phyloP scores from a whole-genome alignment of 2,113 vertebrate genomes.

The Tichodroma muraria region DNA sequence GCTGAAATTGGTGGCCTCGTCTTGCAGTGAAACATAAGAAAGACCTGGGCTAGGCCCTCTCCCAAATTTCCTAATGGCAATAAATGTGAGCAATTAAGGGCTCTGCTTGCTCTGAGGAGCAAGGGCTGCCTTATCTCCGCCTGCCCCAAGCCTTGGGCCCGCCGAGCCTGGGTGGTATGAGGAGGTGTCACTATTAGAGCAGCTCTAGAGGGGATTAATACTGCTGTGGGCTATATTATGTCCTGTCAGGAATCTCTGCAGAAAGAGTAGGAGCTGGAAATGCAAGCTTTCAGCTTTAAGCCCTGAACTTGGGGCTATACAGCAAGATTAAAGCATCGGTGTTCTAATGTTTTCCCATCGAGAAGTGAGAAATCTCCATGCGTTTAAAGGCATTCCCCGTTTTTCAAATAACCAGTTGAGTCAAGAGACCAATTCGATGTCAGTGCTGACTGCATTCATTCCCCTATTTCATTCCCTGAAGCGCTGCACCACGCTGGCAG shows the following conservation, averaged over 20 bases:
- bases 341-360: neutral
- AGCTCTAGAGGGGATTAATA: conserved; percentile 26
- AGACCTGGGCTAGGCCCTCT: neutral
- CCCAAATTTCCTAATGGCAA: neutral
- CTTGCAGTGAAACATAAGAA: neutral
- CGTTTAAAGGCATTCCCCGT: neutral
- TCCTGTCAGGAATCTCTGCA: conserved; percentile 17
- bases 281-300: conserved; percentile 27
- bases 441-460: neutral
- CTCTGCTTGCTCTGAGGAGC: neutral
- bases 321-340: neutral
- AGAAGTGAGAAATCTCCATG: neutral
- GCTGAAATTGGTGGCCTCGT: neutral
- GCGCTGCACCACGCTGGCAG: neutral
- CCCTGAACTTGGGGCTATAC: neutral
- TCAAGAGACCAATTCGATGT: neutral
- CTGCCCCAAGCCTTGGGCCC: neutral
- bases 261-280: conserved; percentile 1
- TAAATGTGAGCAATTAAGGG: conserved; percentile 23
- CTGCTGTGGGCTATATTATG: neutral
- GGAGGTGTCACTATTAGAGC: conserved; percentile 12
- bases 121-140: neutral
- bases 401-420: neutral
- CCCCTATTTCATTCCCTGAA: neutral
- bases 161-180: neutral